A percentile compares a stretch with the other conserved stretches of the same genome.
Evolutionary conservation across 2,797 vertebrate species (phyloP).

Genomic region (Poeciliopsis gracilis): DNA sequence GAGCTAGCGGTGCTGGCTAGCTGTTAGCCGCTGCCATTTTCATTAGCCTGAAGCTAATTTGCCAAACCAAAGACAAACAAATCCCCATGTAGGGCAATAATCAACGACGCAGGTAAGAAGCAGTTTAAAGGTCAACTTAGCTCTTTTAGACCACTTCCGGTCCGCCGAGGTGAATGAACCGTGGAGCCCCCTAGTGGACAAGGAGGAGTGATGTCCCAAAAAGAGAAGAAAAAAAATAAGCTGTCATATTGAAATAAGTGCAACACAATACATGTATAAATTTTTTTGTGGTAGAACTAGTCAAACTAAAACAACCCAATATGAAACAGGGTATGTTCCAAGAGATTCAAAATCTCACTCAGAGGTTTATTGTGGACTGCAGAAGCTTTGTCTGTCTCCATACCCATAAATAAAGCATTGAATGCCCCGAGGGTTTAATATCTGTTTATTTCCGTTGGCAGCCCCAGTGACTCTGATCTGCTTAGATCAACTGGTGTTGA

Average conservation of each 20-base stretch:
- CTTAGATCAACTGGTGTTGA: background rate
- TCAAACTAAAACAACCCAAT: background rate
- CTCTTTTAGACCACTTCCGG: no score
- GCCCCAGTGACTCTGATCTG: background rate
- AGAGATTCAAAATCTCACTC: background rate
- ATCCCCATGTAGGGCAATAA: no score
- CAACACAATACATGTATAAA: background rate
- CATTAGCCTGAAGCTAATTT: no score
- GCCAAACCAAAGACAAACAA: no score
- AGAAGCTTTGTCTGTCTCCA: background rate
- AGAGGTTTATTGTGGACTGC: background rate
- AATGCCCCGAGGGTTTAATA: background rate
- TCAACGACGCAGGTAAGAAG: no score
- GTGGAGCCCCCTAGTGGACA: no score
- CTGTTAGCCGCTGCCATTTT: no score
- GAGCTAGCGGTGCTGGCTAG: no score
- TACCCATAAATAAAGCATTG: background rate
- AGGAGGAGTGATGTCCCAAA: background rate
- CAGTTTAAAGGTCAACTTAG: no score
- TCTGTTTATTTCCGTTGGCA: background rate
- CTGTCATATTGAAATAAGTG: background rate
- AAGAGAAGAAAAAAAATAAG: background rate
- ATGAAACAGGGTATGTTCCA: background rate
- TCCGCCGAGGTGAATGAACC: no score
- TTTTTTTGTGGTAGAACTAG: background rate